A percentile compares a stretch with the other conserved stretches of the same genome.
Conservation (phyloP, 2,113 vertebrate genomes). For the Numida meleagris region DNA sequence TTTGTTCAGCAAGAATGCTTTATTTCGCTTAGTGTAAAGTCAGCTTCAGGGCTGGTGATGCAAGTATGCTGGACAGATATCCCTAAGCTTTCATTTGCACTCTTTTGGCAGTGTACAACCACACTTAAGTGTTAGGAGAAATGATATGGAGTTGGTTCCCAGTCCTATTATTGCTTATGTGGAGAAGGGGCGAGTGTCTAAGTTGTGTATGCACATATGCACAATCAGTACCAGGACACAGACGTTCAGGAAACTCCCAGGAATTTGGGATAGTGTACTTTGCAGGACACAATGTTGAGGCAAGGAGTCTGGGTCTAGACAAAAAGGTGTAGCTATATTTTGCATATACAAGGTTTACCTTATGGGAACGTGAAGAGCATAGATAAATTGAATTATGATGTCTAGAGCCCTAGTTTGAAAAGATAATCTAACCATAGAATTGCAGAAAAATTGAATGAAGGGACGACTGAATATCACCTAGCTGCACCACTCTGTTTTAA, state of each 20-base stretch:
- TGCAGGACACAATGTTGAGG: not conserved
- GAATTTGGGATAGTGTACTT: not conserved
- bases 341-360: not conserved
- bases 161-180: not conserved
- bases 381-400: not conserved
- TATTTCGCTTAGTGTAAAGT: not conserved
- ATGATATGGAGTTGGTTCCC: not conserved
- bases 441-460: not conserved
- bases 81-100: not conserved
- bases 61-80: not conserved
- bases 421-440: not conserved
- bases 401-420: not conserved
- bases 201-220: fast-evolving
- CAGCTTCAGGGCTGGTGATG: not conserved
- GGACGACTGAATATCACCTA: not conserved
- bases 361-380: not conserved
- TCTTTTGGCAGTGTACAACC: not conserved
- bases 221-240: not conserved
- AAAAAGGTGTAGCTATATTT: not conserved
- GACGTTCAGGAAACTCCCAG: not conserved
- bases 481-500: not conserved
- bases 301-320: not conserved
- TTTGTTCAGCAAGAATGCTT: not conserved
- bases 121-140: not conserved
- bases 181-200: not conserved